Percentiles rank a stretch among this genome's conserved stretches.
Conservation (phyloP, 1,140 invertebrate species). For the Calephelis nemesis region DNA sequence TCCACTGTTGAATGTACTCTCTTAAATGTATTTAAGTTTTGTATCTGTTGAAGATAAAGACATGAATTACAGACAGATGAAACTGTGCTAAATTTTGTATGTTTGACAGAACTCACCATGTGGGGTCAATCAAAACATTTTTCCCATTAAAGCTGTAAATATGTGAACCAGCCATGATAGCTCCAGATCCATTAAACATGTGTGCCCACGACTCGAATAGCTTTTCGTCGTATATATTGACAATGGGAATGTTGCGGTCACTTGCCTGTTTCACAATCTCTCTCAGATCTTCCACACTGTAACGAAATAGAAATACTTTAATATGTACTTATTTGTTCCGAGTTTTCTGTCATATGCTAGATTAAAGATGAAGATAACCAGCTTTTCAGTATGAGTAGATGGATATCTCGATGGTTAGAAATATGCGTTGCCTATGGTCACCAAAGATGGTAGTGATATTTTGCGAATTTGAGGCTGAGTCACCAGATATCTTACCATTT, state of each 20-base stretch:
- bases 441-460: too few relatives aligned
- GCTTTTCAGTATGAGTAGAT: too few relatives aligned
- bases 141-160: slow-evolving; percentile 96
- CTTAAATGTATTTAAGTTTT: too few relatives aligned
- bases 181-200: slow-evolving; percentile 90
- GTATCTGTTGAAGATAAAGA: too few relatives aligned
- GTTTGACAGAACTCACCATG: slow-evolving; percentile 42
- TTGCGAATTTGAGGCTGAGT: too few relatives aligned
- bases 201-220: slow-evolving; percentile 96
- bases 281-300: slow-evolving; percentile 91
- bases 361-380: too few relatives aligned
- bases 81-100: too few relatives aligned
- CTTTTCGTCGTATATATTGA: slow-evolving; percentile 92
- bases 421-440: too few relatives aligned
- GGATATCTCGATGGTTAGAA: too few relatives aligned
- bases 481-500: too few relatives aligned
- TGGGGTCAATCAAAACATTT: slow-evolving; percentile 90
- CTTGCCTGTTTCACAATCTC: slow-evolving; percentile 88
- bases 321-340: background rate
- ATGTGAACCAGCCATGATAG: slow-evolving; percentile 87
- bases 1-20: too few relatives aligned
- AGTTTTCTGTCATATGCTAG: too few relatives aligned
- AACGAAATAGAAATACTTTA: slow-evolving; percentile 24
- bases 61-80: background rate
- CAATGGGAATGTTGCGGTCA: slow-evolving; percentile 92